phyloP scores from a whole-genome alignment of 2,113 vertebrate species.

The Rousettus leschenaultii region DNA sequence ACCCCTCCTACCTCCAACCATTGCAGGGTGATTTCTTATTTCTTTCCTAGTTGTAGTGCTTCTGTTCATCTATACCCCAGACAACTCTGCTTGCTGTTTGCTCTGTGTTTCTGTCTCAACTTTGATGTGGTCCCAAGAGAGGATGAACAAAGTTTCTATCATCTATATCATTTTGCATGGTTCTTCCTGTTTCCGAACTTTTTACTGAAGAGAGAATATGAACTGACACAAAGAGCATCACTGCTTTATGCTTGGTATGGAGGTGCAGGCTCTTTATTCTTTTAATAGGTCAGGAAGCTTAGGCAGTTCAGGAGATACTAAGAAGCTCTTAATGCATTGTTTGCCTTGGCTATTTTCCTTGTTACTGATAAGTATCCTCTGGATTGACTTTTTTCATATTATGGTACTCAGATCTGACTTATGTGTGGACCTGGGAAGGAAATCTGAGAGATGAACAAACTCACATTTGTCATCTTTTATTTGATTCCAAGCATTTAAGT shows the following conservation, averaged over 20 bases:
- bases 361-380: background rate
- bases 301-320: background rate
- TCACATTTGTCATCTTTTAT: background rate
- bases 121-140: no score
- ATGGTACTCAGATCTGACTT: background rate
- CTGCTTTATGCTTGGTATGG: background rate
- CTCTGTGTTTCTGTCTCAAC: no score
- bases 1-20: no score
- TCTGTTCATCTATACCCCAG: no score
- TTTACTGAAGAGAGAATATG: background rate
- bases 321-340: background rate
- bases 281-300: background rate
- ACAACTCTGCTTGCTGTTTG: no score
- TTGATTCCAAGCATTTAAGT: background rate
- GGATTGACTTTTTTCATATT: background rate
- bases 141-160: no score
- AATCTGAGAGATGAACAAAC: background rate
- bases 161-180: no score
- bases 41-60: no score
- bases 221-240: background rate
- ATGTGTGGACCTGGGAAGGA: background rate
- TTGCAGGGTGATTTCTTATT: no score
- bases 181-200: background rate
- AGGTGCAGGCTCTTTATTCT: rapidly evolving
- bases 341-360: background rate